Evolutionary conservation across 2,797 vertebrate species (phyloP).

Genomic region (Champsocephalus gunnari): DNA sequence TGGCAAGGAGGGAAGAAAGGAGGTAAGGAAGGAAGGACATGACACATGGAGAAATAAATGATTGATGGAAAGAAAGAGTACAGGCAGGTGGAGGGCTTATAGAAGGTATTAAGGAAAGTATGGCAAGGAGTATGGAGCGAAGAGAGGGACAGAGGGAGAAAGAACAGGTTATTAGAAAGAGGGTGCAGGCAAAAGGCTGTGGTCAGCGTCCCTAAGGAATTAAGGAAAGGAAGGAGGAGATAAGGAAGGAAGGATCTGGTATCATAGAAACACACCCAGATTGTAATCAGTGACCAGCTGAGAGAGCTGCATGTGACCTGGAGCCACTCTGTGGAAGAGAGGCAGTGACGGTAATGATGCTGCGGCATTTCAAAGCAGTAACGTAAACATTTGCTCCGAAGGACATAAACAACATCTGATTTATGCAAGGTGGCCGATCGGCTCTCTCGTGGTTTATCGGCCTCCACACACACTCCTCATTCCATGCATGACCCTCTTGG

Average conservation of each 20-base stretch:
- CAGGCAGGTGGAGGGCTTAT: background rate
- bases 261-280: constrained; percentile 37
- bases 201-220: background rate
- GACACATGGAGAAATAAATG: background rate
- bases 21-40: too few relatives aligned
- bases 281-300: constrained; percentile 58
- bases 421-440: constrained; percentile 51
- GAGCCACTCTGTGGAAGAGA: constrained; percentile 46
- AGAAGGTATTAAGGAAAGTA: background rate
- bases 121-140: background rate
- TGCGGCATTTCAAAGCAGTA: constrained; percentile 62
- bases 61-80: background rate
- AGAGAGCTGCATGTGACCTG: constrained; percentile 56
- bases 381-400: constrained; percentile 66
- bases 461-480: constrained; percentile 40
- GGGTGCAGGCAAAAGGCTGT: background rate
- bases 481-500: constrained; percentile 37
- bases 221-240: background rate
- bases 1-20: too few relatives aligned
- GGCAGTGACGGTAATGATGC: constrained; percentile 48
- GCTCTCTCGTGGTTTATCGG: constrained; percentile 63
- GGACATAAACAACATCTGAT: constrained; percentile 67
- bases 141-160: too few relatives aligned
- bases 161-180: constrained; percentile 1
- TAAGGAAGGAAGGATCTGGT: constrained; percentile 9